Percentiles rank a stretch among this genome's conserved stretches.
phyloP scores from a whole-genome alignment of 1,140 invertebrate species.

The Pectinophora gossypiella region DNA sequence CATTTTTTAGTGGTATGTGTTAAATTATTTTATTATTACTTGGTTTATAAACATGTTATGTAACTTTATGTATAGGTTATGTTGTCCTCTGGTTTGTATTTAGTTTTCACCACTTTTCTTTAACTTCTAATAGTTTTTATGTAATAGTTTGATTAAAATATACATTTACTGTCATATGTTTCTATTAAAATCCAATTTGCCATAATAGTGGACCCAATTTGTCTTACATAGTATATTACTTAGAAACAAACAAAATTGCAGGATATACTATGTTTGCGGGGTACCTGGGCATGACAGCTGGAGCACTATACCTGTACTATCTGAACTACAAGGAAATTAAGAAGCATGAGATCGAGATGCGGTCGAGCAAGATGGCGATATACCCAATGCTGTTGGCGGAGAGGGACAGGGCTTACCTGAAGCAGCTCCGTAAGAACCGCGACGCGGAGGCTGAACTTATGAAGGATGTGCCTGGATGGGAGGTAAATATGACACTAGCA shows the following conservation, averaged over 20 bases:
- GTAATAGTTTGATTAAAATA: neutral
- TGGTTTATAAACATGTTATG: constrained; percentile 37
- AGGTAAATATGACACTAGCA: constrained; percentile 62
- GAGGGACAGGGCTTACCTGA: constrained; percentile 87
- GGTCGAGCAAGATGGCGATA: constrained; percentile 84
- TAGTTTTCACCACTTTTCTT: neutral
- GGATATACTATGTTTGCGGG: constrained; percentile 77
- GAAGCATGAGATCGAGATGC: constrained; percentile 81
- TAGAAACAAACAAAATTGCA: constrained; percentile 30
- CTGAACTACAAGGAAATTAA: constrained; percentile 73
- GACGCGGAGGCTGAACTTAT: constrained; percentile 91
- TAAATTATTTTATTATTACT: constrained; percentile 2
- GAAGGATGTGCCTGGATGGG: constrained; percentile 92
- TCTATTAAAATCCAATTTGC: too few relatives aligned
- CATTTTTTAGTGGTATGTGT: constrained; percentile 80
- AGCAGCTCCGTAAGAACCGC: constrained; percentile 86
- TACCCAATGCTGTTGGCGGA: constrained; percentile 87
- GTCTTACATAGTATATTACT: neutral
- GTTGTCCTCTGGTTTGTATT: constrained; percentile 19
- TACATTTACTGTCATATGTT: neutral
- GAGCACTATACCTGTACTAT: constrained; percentile 77
- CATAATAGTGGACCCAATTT: too few relatives aligned
- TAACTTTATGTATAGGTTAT: constrained; percentile 51
- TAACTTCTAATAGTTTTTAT: neutral
- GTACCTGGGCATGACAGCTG: constrained; percentile 78